phyloP scores from a whole-genome alignment of 2,797 vertebrate genomes.

The Calcarius lapponicus region DNA sequence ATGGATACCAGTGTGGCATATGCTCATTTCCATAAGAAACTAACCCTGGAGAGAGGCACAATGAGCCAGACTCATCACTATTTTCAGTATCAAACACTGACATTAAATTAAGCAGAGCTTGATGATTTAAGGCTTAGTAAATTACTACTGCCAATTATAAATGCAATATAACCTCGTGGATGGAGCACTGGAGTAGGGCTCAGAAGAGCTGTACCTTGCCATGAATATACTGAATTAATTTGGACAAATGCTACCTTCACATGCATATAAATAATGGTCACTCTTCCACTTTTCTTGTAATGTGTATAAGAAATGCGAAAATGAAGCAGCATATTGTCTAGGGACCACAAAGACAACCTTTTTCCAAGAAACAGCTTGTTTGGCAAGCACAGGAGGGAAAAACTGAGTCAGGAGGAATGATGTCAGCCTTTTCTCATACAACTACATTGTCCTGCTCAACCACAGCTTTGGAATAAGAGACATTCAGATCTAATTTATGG shows the following conservation, averaged over 20 bases:
- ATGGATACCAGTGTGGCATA: not conserved
- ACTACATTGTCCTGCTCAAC: conserved; percentile 14
- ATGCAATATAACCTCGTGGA: not conserved
- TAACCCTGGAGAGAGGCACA: not conserved
- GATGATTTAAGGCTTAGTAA: not conserved
- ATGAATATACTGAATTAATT: not conserved
- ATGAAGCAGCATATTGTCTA: conserved; percentile 12
- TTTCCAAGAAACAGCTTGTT: conserved; percentile 28
- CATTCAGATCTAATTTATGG: conserved; percentile 37
- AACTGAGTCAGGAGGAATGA: conserved; percentile 52
- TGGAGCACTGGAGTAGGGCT: not conserved
- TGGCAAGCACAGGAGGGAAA: conserved; percentile 45
- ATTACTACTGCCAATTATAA: not conserved
- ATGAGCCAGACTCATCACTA: not conserved
- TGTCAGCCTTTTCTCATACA: conserved; percentile 25
- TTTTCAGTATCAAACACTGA: not conserved
- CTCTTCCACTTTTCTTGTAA: conserved; percentile 9
- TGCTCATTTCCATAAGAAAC: not conserved
- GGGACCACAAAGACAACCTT: not conserved
- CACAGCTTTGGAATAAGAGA: conserved; percentile 29
- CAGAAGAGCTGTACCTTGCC: not conserved
- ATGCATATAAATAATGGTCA: not conserved
- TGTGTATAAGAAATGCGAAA: conserved; percentile 11
- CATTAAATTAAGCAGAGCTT: not conserved
- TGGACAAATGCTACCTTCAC: not conserved